Evolutionary conservation across 1,140 invertebrate genomes (phyloP), one percentile per base, ranked within the genome.

Genomic region (Zaprionus inermis): DNA sequence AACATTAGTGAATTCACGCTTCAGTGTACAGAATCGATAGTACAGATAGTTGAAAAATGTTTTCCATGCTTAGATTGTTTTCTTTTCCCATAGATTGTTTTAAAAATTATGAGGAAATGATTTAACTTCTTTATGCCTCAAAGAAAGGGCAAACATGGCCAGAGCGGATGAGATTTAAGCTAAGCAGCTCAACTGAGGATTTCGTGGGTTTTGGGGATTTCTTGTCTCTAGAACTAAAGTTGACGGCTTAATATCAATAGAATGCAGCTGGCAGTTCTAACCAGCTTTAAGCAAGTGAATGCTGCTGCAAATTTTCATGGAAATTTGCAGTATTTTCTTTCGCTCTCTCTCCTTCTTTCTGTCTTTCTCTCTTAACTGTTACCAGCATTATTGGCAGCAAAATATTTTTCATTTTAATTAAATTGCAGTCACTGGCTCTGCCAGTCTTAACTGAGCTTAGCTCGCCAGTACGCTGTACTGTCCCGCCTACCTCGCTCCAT

Each of bases 351-450:
- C 18, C 12, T 32, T 36, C 30, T 20, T 11, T 41, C 28, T 71
- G 38, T 28, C 38, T 52, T 12, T 22, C 36, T 38, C 20, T 22
- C 24, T 5, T 16, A 60, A 30, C 58, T 52, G 28, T 52, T 60
- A 28, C 58, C 32, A 78, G 72, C 81, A 79, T 69, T 78, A 75
- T 72, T 75, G 72, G 55, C 55, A 63, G 54, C 71, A 38, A 85
- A 86, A 79, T 83, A 77, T 75, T 72, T 80, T 79, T 79, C 59
- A 55, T 79, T 89, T 79, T 88, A 88, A 86, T 86, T 86, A 88
- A 86, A 86, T 86, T 88, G 83, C 83, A 86, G 88, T 79, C 76
- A 72, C 63, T 32, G 61, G 46, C 57, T 59, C 16, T 79, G 52
- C 46, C 72, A 72, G 66, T 71, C 66, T 60, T 72, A 72, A 38